phyloP scores from a whole-genome alignment of 2,113 vertebrate genomes.

The Dasypus novemcinctus region DNA sequence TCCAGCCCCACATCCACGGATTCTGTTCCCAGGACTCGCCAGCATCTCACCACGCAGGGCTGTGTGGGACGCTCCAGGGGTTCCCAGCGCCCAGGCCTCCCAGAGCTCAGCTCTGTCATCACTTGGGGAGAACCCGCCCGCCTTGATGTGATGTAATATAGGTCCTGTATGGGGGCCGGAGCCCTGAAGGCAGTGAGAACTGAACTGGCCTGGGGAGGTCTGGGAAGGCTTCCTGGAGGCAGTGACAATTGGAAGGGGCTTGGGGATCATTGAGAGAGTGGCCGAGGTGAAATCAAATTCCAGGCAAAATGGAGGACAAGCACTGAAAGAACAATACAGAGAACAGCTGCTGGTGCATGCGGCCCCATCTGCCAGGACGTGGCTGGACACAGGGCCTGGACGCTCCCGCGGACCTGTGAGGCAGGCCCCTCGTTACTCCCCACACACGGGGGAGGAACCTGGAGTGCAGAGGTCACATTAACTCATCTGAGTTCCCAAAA shows the following conservation, averaged over 20 bases:
- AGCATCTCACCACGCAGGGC: not conserved
- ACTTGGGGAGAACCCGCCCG: not conserved
- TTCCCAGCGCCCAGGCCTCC: not conserved
- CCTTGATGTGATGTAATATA: not conserved
- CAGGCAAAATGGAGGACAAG: too few species aligned
- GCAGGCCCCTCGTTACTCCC: not conserved
- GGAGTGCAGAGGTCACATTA: not conserved
- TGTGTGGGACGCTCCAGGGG: not conserved
- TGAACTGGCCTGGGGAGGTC: too few species aligned
- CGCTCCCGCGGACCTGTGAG: too few species aligned
- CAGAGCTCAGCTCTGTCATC: not conserved
- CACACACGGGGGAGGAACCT: not conserved
- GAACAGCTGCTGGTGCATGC: too few species aligned
- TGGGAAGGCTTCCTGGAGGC: too few species aligned
- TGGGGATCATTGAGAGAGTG: not conserved
- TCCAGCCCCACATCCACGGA: rapidly evolving
- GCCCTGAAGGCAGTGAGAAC: not conserved
- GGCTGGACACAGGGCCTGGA: too few species aligned
- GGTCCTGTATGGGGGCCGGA: not conserved
- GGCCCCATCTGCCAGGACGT: too few species aligned
- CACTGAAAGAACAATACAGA: too few species aligned
- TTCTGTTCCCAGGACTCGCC: not conserved
- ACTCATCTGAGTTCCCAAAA: not conserved
- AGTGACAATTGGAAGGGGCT: not conserved
- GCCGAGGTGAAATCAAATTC: too few species aligned